phyloP scores from a whole-genome alignment of 1,140 invertebrate species.

The Eupristina koningsbergeri region DNA sequence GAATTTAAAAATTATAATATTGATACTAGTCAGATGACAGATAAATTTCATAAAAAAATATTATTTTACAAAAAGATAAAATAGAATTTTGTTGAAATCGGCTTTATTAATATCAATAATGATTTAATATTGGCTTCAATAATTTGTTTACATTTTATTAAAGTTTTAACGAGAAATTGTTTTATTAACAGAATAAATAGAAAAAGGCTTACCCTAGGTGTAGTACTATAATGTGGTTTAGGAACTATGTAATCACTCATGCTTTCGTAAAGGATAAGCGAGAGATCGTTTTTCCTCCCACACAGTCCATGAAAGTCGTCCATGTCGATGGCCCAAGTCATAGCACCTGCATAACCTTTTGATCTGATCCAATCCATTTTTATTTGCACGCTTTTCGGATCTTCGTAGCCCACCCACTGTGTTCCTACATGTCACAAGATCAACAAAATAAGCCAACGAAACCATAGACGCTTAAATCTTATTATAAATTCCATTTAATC shows the following conservation, averaged over 20 bases:
- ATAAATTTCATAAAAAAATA: too few relatives aligned
- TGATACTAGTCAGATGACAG: too few relatives aligned
- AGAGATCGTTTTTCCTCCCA: conserved; percentile 81
- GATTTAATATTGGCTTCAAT: too few relatives aligned
- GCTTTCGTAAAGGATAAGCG: conserved; percentile 80
- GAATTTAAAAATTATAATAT: too few relatives aligned
- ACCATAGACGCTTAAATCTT: not conserved
- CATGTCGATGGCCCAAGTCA: conserved; percentile 94
- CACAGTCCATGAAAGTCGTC: conserved; percentile 87
- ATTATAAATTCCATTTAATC: not conserved
- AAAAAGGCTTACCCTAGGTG: conserved; percentile 76
- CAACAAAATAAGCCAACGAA: not conserved
- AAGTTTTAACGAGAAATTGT: too few relatives aligned
- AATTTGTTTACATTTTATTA: too few relatives aligned
- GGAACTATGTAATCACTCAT: conserved; percentile 85
- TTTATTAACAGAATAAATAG: too few relatives aligned
- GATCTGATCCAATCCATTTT: conserved; percentile 90
- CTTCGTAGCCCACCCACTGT: conserved; percentile 95
- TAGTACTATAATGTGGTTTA: conserved; percentile 77
- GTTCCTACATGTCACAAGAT: conserved; percentile 70
- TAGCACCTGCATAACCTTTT: conserved; percentile 87
- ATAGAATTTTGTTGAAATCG: too few relatives aligned
- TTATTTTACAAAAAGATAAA: too few relatives aligned
- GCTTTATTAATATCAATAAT: too few relatives aligned
- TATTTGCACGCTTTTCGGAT: conserved; percentile 83